Base-by-base conservation (phyloP, 1,140 invertebrate species). In the Procambarus clarkii region DNA sequence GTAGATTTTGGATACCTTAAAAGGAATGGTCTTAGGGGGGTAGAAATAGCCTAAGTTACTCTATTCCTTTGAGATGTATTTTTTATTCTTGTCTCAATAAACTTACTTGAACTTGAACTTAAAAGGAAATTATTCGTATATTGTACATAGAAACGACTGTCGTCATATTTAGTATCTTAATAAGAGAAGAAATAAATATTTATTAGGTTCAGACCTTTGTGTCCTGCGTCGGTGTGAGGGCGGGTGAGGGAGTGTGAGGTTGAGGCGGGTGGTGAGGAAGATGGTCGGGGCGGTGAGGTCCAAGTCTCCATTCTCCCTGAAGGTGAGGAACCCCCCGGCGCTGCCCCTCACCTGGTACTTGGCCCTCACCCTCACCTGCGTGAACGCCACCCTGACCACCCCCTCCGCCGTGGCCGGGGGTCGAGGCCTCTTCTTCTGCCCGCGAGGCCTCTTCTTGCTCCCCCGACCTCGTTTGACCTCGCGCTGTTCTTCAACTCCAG, bases 281-380 rank as follows among this genome's bases (percentile, higher is more conserved):
- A 92, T 88, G 18, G 92, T 91, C 5, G 92, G 92, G 18, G 88
- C 80, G 18, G 92, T 87, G 64, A 92, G 84, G 71, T 85, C 88
- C n/a, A 92, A 50, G 54, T 92, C 83, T 0, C 92, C 92, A 45
- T 77, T 87, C 82, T 92, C 92, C 85, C 84, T 86, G 79, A 92
- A 92, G 92, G 88, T 92, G 85, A 92, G 74, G 71, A 91, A 90
- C 18, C 89, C 92, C 5, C 88, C 88, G 21, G 92, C 92, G 58
- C 82, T 92, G 78, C 92, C 92, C 77, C 88, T 80, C n/a, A 92
- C 92, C 83, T 91, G 88, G 79, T 92, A 92, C 45, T 76, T 87
- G 69, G 92, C 88, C 77, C 46, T 87, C 48, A 92, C 89, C n/a
- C 48, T 81, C 46, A 92, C 79, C 48, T 91, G 83, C 18, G 77